Evolutionary conservation across 2,113 vertebrate genomes (phyloP), one percentile per base, ranked within the genome.

Genomic region (Hydropotes inermis): DNA sequence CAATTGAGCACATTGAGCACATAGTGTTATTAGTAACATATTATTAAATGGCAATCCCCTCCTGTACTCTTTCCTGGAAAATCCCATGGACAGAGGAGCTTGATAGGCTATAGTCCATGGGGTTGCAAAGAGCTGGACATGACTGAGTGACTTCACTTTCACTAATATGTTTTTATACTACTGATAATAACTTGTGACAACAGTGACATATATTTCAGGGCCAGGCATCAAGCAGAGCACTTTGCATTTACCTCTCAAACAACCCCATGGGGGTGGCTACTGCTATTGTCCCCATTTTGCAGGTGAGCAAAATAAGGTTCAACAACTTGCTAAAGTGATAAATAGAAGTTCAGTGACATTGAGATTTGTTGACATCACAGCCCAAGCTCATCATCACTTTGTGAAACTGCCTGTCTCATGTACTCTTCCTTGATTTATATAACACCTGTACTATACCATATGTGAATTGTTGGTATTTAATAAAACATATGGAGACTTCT

Each of bases 401-500:
- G 15, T 17, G 16, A 36, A 91, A 13, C 27, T 58, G n/a, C 25
- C 76, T 58, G 61, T 84, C 64, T 90, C 43, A 2, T 10, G 2
- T 30, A 7, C 86, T 61, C 36, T 47, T 0, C 2, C 57, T 79
- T 87, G 78, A 64, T 76, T 74, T 96, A 50, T 6, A 33, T 28
- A 54, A 30, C 33, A 95, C 84, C 74, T 94, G 58, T 50, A 17
- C 7, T 33, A 8, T 2, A 61, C 92, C 79, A 52, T 90, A n/a
- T 60, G 90, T 50, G 92, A 39, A 43, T 50, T 55, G 39, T 55
- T 76, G 50, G n/a, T 96, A 33, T 64, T 97, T 93, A 93, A 84
- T 89, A 96, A 91, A 25, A 45, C 82, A 70, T 55, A 79, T 61
- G 95, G 93, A 81, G 83, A 79, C 21, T 97, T 95, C 33, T 50